Base-by-base conservation (phyloP, 2,113 vertebrate species). In the Falcunculus frontatus region DNA sequence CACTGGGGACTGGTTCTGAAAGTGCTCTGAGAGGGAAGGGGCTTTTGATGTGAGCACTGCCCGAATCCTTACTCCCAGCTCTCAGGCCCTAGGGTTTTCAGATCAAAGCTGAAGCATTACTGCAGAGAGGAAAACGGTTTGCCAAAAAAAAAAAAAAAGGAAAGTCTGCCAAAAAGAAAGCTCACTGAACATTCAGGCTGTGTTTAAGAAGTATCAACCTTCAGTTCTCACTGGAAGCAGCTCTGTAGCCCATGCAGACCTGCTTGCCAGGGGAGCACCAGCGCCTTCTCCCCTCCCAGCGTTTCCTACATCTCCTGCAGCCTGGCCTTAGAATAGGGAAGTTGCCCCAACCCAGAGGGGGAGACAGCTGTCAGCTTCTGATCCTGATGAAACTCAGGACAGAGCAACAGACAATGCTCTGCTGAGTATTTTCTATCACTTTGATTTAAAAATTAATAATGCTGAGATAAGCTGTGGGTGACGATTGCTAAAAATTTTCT, bases 281-380 rank as follows among this genome's bases (percentile, higher is more conserved):
- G 26, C 0, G 0, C 35, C 55, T 50, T 13, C 20, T 33, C 5
- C 41, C 29, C 23, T 69, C 15, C 7, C 30, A 12, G 42, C 16
- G 19, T 37, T 74, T 11, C 16, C 18, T 0, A 0, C 16, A 10
- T 13, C 13, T 88, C 26, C 88, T 62, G 41, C 20, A 56, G n/a
- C 20, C 22, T 37, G 41, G 7, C 27, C 33, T 77, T 56, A 20
- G 44, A 67, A 41, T 16, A 42, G 21, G 10, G n/a, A 57, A 82
- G 13, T 32, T 39, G 15, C 16, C 26, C 26, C 63, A 69, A 8
- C 16, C 46, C 68, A 69, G 49, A n/a, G 60, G 73, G 27, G 14
- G 32, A 35, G 21, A 22, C 0, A 0, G 30, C 52, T 63, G 26
- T 15, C 0, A 0, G 33, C 46, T 70, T 53, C 47, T 65, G 33